These are phyloP conservation scores for Hartigia nigra DNA, from an alignment of 2,888 invertebrate species.

Conservation along the genomic window DNA sequence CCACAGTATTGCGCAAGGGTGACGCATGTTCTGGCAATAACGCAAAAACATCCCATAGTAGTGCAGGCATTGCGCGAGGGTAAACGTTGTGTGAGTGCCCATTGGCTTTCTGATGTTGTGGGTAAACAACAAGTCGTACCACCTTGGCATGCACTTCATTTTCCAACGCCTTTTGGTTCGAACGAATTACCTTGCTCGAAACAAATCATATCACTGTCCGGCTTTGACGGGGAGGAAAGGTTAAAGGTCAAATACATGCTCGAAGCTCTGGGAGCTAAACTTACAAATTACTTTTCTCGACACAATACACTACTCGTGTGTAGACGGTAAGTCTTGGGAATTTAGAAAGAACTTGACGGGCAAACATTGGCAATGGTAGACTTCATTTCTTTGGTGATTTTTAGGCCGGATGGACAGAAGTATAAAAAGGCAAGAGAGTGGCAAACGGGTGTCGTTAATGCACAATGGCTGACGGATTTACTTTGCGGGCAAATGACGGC, in stretches of 20 bases:
- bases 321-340: conserved; percentile 63
- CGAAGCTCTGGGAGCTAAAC: conserved; percentile 85
- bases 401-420: conserved; percentile 87
- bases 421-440: conserved; percentile 91
- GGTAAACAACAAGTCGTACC: conserved; percentile 86
- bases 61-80: conserved; percentile 82
- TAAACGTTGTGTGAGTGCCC: conserved; percentile 82
- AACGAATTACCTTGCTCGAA: conserved; percentile 79
- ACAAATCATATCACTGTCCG: conserved; percentile 86
- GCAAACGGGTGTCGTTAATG: conserved; percentile 91
- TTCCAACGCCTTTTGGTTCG: conserved; percentile 80
- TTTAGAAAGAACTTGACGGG: background rate
- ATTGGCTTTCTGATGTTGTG: conserved; percentile 94
- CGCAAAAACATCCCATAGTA: conserved; percentile 90
- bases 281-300: conserved; percentile 80
- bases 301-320: conserved; percentile 84
- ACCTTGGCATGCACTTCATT: conserved; percentile 94
- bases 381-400: conserved; percentile 11
- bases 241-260: conserved; percentile 86
- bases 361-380: background rate
- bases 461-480: conserved; percentile 93
- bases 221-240: conserved; percentile 90
- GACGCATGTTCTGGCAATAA: conserved; percentile 92
- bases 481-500: conserved; percentile 89
- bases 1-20: conserved; percentile 84